A percentile compares a stretch with the other conserved stretches of the same genome.
phyloP scores from a whole-genome alignment of 2,113 vertebrate species.

The Antechinus stuartii region DNA sequence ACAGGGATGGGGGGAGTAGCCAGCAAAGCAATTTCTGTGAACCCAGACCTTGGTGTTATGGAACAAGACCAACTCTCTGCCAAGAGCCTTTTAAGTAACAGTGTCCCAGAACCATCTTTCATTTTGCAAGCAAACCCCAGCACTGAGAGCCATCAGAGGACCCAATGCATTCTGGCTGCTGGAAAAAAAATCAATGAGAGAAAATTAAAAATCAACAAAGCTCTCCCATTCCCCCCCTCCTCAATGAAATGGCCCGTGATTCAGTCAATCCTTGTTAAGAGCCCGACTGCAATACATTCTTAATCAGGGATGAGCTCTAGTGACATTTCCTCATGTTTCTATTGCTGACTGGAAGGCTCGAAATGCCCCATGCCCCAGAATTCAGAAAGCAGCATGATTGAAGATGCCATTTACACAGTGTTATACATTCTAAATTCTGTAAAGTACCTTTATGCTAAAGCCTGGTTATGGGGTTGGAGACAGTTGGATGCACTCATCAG shows the following conservation, averaged over 20 bases:
- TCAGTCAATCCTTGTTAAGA: conserved; percentile 80
- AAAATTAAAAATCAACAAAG: conserved; percentile 86
- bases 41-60: not conserved
- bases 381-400: not conserved
- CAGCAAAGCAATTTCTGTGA: not conserved
- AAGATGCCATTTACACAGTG: not conserved
- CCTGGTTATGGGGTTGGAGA: not conserved
- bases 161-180: conserved; percentile 82
- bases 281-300: conserved; percentile 79
- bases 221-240: conserved; percentile 72
- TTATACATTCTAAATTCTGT: not conserved
- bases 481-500: not conserved
- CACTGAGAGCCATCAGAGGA: conserved; percentile 80
- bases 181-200: conserved; percentile 81
- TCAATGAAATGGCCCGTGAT: not conserved
- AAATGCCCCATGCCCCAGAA: not conserved
- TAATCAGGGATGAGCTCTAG: conserved; percentile 77
- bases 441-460: not conserved
- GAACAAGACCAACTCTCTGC: not conserved
- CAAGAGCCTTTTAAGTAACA: not conserved
- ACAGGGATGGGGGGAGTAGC: not conserved
- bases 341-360: conserved; percentile 31
- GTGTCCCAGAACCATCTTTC: conserved; percentile 79
- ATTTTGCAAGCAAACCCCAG: conserved; percentile 83
- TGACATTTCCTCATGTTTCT: conserved; percentile 67